Evolutionary conservation across 2,888 invertebrate species (phyloP), one percentile per base, ranked within the genome.

Genomic region (Metallyticus violacea): DNA sequence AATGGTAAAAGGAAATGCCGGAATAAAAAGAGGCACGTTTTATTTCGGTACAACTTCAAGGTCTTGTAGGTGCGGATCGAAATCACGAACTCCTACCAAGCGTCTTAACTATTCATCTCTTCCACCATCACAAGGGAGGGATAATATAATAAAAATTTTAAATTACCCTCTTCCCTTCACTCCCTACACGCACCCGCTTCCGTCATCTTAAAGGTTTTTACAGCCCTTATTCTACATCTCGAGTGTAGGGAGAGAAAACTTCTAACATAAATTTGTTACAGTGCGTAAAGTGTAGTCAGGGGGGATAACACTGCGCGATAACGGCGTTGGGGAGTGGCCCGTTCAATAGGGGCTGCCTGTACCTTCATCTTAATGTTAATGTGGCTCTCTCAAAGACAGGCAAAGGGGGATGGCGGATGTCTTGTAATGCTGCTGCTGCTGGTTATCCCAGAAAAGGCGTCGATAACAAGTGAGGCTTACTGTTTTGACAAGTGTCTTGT

Each of bases 131-230:
- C 76, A 6, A 27, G 82, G 82, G 76, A 82, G 26, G 76, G 82
- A 26, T 76, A 26, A 76, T 82, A 82, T 82, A 82, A 76, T 82
- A 82, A 82, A 82, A 82, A 82, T 40, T 76, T 82, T 76, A 82
- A 82, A 82, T 82, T 82, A 76, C 82, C 82, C 82, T 26, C 9
- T 26, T 62, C 9, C 26, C 40, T 81, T 6, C 9, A 30, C 7
- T 27, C 29, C 30, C 81, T 79, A 26, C 9, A 6, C 81, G 28
- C 81, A n/a, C 7, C 81, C 30, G 30, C 26, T 26, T n/a, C 76
- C 26, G 26, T 26, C 26, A 26, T 25, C 82, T 82, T 82, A 82
- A 82, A 82, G 82, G 82, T 62, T 82, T 82, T 82, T 82, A 82
- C 76, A 82, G 26, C 82, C 82, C 82, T 76, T 76, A 82, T 82